These are phyloP conservation scores for Aspiorhynchus laticeps DNA, from an alignment of 2,113 vertebrate species.

Conservation along the genomic window DNA sequence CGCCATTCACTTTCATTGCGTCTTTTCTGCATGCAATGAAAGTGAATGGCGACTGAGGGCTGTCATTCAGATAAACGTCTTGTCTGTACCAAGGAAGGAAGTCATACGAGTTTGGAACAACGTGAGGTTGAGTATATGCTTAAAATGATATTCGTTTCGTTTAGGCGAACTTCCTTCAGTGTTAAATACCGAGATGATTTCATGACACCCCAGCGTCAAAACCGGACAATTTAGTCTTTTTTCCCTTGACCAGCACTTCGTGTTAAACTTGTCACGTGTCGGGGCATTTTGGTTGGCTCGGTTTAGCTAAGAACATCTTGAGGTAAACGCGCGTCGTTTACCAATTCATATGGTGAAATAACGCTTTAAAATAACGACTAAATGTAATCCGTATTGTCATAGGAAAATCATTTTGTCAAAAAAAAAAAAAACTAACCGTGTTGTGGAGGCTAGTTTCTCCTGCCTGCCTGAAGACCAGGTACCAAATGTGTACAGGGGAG, in stretches of 20 bases:
- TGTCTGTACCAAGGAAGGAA: not conserved
- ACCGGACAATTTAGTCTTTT: not conserved
- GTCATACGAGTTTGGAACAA: not conserved
- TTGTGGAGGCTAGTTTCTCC: not conserved
- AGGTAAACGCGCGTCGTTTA: not conserved
- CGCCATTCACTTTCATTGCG: slow-evolving; percentile 26
- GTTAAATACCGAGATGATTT: not conserved
- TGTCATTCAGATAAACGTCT: not conserved
- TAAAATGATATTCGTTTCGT: not conserved
- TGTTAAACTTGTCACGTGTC: not conserved
- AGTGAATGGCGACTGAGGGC: slow-evolving; percentile 4
- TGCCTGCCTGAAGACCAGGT: slow-evolving; percentile 41
- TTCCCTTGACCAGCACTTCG: not conserved
- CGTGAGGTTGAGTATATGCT: not conserved
- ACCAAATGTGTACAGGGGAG: slow-evolving; percentile 64
- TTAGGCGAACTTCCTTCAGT: not conserved
- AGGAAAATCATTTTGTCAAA: not conserved
- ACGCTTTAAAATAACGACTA: no score
- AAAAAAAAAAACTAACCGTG: not conserved
- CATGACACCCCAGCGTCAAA: not conserved
- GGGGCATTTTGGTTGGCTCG: not conserved
- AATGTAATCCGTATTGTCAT: not conserved
- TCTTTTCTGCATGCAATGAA: not conserved
- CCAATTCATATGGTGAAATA: not conserved
- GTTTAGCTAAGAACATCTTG: not conserved